Base-by-base conservation (phyloP, 2,113 vertebrate genomes). In the Baryphthengus martii region DNA sequence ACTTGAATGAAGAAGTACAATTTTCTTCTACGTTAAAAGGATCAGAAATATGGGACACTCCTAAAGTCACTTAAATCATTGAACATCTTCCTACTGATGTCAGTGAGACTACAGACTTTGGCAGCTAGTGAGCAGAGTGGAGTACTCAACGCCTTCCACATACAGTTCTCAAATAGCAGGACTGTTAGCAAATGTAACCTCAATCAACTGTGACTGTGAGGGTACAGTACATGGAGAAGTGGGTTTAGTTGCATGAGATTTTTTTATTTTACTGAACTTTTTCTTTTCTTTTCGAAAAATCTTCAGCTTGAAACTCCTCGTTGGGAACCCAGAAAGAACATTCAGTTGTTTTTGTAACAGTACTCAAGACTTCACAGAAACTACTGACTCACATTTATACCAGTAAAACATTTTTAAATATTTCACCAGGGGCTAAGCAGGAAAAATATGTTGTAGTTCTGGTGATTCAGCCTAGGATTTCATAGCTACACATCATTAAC, bases 401-500 rank as follows among this genome's bases (percentile, higher is more conserved):
- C 25, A 80, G 63, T 81, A 93, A 94, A 90, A 84, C 63, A 23
- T 53, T 93, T 88, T 86, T 28, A 93, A 93, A 94, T 58, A 86
- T 90, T 88, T 89, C 90, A 93, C 75, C 52, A 77, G 90, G 83
- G 82, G 58, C 56, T 90, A 78, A 90, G 61, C 31, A 96, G 61
- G 86, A 86, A 93, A 96, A 94, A 84, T 68, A 87, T 26, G 71
- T n/a, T 88, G 75, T 67, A 81, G 76, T 78, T 86, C 85, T 94
- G 92, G 68, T 92, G 79, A 88, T 84, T 95, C 83, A 90, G 72
- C 42, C 47, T 53, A 77, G 25, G 53, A 94, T 90, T 96, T 95
- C 80, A 61, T 84, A 87, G 88, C 85, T 92, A 88, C 88, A 93
- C 85, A 90, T 89, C 93, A 94, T 95, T 96, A 92, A 84, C 85